Percentiles rank a stretch among this genome's conserved stretches.
Conservation (phyloP, 2,888 invertebrate genomes). For the Emmelina monodactyla region DNA sequence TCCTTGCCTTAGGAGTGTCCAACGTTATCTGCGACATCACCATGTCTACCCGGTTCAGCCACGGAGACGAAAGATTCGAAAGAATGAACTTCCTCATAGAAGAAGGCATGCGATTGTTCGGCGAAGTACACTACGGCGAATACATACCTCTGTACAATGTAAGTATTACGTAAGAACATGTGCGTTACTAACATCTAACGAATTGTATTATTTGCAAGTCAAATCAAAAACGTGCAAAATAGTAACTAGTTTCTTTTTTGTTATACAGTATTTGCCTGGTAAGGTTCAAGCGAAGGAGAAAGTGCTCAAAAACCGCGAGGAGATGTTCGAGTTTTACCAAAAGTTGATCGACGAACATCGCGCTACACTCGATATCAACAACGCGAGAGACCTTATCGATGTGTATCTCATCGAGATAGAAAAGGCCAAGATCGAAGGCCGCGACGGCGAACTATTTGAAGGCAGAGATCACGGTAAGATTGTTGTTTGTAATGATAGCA, state of each 20-base stretch:
- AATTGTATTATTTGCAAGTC: no score
- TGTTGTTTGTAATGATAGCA: constrained; percentile 2
- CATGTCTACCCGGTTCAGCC: constrained; percentile 86
- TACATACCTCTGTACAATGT: constrained; percentile 81
- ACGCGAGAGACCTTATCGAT: constrained; percentile 85
- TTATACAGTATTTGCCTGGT: constrained; percentile 66
- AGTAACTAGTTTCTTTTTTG: constrained; percentile 12
- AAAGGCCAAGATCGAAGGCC: constrained; percentile 80
- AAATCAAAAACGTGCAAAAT: constrained; percentile 1
- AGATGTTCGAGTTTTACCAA: constrained; percentile 87
- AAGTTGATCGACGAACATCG: constrained; percentile 85
- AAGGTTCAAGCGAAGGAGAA: constrained; percentile 69
- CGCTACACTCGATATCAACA: constrained; percentile 74
- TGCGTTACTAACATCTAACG: no score
- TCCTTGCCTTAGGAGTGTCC: constrained; percentile 82
- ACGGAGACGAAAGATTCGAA: constrained; percentile 78
- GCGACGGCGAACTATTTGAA: constrained; percentile 77
- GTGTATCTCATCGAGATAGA: constrained; percentile 86
- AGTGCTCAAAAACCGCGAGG: constrained; percentile 75
- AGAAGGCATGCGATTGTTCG: constrained; percentile 89
- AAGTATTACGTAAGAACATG: constrained; percentile 25
- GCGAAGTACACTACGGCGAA: constrained; percentile 81
- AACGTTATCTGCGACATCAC: constrained; percentile 91
- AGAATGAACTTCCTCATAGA: constrained; percentile 87
- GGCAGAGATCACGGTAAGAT: constrained; percentile 85